These are phyloP conservation scores for Aphrophora alni DNA, from an alignment of 2,888 invertebrate species.

Conservation along the genomic window DNA sequence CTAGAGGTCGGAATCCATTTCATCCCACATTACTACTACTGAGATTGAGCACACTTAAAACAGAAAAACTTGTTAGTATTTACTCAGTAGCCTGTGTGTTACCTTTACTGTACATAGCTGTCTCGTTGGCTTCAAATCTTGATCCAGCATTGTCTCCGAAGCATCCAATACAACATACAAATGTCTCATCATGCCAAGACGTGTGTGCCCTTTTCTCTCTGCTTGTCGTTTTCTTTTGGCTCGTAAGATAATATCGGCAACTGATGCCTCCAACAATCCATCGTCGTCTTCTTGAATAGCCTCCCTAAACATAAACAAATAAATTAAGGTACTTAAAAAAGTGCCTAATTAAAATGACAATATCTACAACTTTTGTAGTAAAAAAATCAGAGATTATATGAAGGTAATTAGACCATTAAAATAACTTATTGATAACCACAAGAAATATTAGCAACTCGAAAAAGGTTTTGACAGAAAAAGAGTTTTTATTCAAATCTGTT, in stretches of 20 bases:
- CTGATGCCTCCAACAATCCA: conserved; percentile 87
- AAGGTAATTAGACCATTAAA: not conserved
- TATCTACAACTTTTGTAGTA: conserved; percentile 9
- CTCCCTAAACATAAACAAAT: conserved; percentile 72
- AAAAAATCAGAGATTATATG: not conserved
- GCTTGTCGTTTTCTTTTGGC: conserved; percentile 81
- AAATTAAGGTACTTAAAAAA: no score
- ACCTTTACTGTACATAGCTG: conserved; percentile 88
- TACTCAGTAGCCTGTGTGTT: no score
- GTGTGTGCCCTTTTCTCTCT: conserved; percentile 75
- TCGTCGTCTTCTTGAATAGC: conserved; percentile 96
- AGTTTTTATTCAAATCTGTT: not conserved
- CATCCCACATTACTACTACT: no score
- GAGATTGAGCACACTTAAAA: no score
- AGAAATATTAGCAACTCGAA: no score
- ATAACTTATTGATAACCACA: no score
- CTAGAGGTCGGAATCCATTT: no score
- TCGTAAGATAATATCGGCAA: conserved; percentile 90
- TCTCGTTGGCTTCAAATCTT: conserved; percentile 93
- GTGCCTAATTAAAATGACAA: no score
- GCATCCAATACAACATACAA: conserved; percentile 90
- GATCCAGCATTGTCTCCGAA: conserved; percentile 93
- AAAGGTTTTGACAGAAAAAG: no score
- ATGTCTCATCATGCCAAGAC: conserved; percentile 99
- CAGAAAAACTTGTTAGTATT: no score